Conservation (phyloP, 2,888 invertebrate genomes). For the Oxycera nigricornis region DNA sequence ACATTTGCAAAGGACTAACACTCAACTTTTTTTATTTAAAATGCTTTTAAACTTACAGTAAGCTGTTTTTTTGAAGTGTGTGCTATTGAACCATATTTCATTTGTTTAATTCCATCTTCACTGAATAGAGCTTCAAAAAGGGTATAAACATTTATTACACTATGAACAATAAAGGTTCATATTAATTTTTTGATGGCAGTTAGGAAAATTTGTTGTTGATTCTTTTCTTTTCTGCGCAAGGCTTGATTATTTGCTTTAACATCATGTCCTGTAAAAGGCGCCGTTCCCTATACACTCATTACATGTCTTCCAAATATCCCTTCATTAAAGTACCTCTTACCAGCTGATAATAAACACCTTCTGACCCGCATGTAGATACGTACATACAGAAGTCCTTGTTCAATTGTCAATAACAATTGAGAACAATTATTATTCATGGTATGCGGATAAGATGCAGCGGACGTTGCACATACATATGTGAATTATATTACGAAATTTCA, state of each 20-base stretch:
- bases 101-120: no score
- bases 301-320: not conserved
- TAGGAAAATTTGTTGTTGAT: not conserved
- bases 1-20: no score
- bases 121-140: no score
- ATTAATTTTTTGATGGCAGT: not conserved
- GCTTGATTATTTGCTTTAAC: not conserved
- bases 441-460: slow-evolving; percentile 21
- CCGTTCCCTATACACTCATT: not conserved
- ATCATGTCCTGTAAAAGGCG: not conserved
- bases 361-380: not conserved
- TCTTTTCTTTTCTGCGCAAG: not conserved
- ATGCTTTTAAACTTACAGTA: no score
- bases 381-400: not conserved
- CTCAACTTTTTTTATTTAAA: no score
- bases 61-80: no score
- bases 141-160: no score
- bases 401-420: slow-evolving; percentile 3
- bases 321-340: not conserved
- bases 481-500: slow-evolving; percentile 36
- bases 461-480: slow-evolving; percentile 8
- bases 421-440: slow-evolving; percentile 28
- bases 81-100: no score
- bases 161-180: no score
- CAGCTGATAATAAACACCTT: no score